phyloP scores from a whole-genome alignment of 1,140 invertebrate genomes.

The Idris sp. region DNA sequence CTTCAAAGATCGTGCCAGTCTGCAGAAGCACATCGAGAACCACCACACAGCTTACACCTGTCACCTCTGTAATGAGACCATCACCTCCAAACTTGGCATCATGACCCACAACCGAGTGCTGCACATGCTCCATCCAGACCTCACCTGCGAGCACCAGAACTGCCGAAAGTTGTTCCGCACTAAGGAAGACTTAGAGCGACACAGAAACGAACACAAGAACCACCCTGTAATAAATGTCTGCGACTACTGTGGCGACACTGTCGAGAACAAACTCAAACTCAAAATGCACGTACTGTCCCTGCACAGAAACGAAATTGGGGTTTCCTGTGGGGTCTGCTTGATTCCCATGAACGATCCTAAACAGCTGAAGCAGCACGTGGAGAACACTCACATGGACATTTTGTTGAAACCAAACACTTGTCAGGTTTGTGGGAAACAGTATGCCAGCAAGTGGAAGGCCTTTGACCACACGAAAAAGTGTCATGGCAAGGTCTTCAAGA shows the following conservation, averaged over 20 bases:
- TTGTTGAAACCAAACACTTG: constrained; percentile 80
- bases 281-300: constrained; percentile 81
- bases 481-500: constrained; percentile 80
- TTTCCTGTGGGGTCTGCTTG: constrained; percentile 81
- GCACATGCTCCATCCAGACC: constrained; percentile 80
- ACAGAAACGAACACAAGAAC: constrained; percentile 79
- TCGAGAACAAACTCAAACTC: constrained; percentile 80
- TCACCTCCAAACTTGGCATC: constrained; percentile 80
- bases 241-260: constrained; percentile 81
- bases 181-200: constrained; percentile 79
- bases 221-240: constrained; percentile 78
- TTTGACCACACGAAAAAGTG: constrained; percentile 82
- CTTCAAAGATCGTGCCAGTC: constrained; percentile 80
- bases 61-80: constrained; percentile 79
- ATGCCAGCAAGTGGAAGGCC: constrained; percentile 81
- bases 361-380: constrained; percentile 80
- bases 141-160: constrained; percentile 74
- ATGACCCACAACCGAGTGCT: constrained; percentile 81
- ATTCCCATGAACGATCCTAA: constrained; percentile 80
- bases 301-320: constrained; percentile 79
- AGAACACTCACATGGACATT: constrained; percentile 77
- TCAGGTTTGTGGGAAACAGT: constrained; percentile 80
- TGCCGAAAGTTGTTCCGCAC: constrained; percentile 80
- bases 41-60: constrained; percentile 80
- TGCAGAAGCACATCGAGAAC: constrained; percentile 80